phyloP scores from a whole-genome alignment of 2,797 vertebrate genomes.

The Fringilla coelebs region DNA sequence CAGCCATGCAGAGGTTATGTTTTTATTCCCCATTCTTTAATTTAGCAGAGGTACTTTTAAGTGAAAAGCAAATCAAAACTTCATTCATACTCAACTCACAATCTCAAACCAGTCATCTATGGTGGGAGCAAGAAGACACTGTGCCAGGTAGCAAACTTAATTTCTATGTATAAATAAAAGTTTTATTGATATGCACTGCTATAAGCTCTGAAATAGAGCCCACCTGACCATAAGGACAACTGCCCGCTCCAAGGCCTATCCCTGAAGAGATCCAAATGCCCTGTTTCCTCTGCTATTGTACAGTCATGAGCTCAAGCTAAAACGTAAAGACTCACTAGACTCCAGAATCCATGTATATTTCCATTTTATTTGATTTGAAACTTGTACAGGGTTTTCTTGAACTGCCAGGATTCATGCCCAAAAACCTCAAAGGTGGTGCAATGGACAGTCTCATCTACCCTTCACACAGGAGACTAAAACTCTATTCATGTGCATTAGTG shows the following conservation, averaged over 20 bases:
- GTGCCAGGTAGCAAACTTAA: background rate
- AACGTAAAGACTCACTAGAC: constrained; percentile 45
- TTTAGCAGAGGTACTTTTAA: background rate
- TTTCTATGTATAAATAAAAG: background rate
- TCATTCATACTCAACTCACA: background rate
- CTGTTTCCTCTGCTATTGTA: background rate
- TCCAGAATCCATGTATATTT: constrained; percentile 59
- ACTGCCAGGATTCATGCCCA: constrained; percentile 72
- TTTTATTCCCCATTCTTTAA: background rate
- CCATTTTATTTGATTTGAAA: constrained; percentile 76
- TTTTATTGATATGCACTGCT: background rate
- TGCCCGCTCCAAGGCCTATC: background rate
- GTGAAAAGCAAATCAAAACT: background rate
- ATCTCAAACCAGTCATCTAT: background rate
- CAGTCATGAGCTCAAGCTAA: background rate
- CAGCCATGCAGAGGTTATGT: background rate
- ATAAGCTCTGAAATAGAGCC: background rate
- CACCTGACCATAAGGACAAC: background rate
- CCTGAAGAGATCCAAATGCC: background rate
- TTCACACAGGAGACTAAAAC: constrained; percentile 71
- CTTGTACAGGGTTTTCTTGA: constrained; percentile 74
- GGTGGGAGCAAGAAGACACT: background rate
- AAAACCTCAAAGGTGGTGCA: constrained; percentile 65
- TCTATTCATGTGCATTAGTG: constrained; percentile 57
- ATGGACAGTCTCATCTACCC: constrained; percentile 72